Percentiles rank a stretch among this genome's conserved stretches.
These are phyloP conservation scores for Clunio marinus DNA, from an alignment of 2,888 invertebrate genomes.

Conservation along the genomic window DNA sequence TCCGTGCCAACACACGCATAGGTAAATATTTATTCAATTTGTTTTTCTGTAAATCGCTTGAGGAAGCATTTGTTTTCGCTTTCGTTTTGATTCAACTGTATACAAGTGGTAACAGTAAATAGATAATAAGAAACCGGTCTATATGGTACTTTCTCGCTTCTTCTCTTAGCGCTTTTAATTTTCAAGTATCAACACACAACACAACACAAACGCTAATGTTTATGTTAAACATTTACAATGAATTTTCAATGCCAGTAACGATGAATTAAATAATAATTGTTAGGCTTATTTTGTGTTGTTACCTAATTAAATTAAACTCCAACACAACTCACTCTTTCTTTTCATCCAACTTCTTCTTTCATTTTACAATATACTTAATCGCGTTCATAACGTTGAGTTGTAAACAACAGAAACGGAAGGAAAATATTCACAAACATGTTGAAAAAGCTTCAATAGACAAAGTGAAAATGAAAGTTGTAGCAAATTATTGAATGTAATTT, in stretches of 20 bases:
- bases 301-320: slow-evolving; percentile 25
- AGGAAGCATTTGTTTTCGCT: no score
- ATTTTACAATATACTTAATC: not conserved
- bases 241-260: not conserved
- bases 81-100: no score
- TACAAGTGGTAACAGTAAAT: no score
- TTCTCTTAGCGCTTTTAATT: no score
- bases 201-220: not conserved
- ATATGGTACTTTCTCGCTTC: no score
- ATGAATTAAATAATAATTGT: no score
- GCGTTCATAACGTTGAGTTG: not conserved
- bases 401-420: not conserved
- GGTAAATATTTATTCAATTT: no score
- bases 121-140: no score
- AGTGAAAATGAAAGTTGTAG: slow-evolving; percentile 28
- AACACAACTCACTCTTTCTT: not conserved
- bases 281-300: no score
- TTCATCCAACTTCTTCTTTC: not conserved
- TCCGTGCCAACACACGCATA: no score
- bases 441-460: not conserved
- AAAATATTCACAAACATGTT: not conserved
- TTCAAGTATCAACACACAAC: no score
- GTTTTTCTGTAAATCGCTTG: no score
- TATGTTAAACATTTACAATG: not conserved
- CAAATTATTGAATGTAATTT: slow-evolving; percentile 12